phyloP scores from a whole-genome alignment of 2,888 invertebrate genomes.

The Rotaria sp. region DNA sequence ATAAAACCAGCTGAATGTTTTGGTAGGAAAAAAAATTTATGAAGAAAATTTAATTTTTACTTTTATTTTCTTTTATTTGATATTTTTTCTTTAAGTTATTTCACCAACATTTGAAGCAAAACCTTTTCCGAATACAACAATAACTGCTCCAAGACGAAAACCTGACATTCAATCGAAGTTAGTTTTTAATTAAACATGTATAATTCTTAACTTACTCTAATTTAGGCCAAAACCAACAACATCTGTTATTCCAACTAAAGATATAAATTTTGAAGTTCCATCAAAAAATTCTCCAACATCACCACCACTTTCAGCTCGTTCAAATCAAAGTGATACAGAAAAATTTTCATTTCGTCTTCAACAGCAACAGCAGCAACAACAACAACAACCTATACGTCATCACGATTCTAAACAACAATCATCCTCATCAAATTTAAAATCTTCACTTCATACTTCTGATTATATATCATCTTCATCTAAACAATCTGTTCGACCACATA shows the following conservation, averaged over 20 bases:
- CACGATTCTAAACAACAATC: not conserved
- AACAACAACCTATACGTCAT: not conserved
- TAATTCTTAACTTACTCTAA: not conserved
- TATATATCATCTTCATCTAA: not conserved
- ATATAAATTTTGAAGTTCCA: not conserved
- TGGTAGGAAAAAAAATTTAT: not conserved
- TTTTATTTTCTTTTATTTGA: not conserved
- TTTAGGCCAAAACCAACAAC: not conserved
- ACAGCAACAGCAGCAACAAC: not conserved
- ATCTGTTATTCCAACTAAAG: not conserved
- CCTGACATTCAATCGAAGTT: not conserved
- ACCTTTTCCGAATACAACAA: not conserved
- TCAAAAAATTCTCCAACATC: not conserved
- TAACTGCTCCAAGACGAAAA: not conserved
- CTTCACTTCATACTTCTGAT: not conserved
- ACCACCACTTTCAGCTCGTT: not conserved
- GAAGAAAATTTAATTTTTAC: not conserved
- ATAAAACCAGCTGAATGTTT: conserved; percentile 18
- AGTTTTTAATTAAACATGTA: not conserved
- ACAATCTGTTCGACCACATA: not conserved
- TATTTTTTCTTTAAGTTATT: not conserved
- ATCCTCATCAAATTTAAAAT: not conserved
- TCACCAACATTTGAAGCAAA: conserved; percentile 15
- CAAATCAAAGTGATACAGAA: conserved; percentile 19
- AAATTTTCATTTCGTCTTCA: not conserved